Evolutionary conservation across 2,888 invertebrate genomes (phyloP), one percentile per base, ranked within the genome.

Genomic region (Capitulum mitella): DNA sequence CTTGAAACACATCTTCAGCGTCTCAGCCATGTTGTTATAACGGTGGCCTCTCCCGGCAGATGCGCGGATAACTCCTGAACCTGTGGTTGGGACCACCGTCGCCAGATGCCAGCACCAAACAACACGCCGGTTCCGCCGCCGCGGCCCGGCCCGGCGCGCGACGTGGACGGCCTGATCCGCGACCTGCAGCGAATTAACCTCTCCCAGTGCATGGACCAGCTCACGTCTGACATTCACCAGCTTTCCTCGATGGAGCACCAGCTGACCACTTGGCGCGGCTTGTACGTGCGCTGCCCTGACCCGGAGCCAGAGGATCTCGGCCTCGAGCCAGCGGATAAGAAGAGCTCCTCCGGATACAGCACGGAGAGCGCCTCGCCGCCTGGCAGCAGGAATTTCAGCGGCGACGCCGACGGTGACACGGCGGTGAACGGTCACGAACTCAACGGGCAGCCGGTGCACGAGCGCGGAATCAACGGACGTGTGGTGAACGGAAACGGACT

Each of bases 151-250:
- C 37, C 34, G 19, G 37, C 64, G 64, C 64, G 64, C 0, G 75
- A 75, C 46, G 75, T 75, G n/a, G 75, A 75, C 43, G 46, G 75
- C 46, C 46, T 75, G 46, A 75, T 75, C 43, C 75, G 75, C 12
- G 75, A 75, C 2, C 75, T 75, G 75, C 75, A 75, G 75, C 75
- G 75, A 12, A 75, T 75, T n/a, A 75, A 75, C 46, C 75, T 75
- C n/a, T 75, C 75, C 6, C 75, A 75, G 16, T 75, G 75, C 43
- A 75, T 75, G 43, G 75, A 75, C 43, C 75, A 75, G 75, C 75
- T 75, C 43, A 14, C 40, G n/a, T 26, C 75, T 6, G 75, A 75
- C 75, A 46, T 75, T 29, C 19, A 32, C 12, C 75, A 75, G 40
- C 75, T 75, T 43, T 29, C 6, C 43, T 43, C 75, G 12, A 46